Base-by-base conservation (phyloP, 2,113 vertebrate species). In the Pluvialis apricaria region DNA sequence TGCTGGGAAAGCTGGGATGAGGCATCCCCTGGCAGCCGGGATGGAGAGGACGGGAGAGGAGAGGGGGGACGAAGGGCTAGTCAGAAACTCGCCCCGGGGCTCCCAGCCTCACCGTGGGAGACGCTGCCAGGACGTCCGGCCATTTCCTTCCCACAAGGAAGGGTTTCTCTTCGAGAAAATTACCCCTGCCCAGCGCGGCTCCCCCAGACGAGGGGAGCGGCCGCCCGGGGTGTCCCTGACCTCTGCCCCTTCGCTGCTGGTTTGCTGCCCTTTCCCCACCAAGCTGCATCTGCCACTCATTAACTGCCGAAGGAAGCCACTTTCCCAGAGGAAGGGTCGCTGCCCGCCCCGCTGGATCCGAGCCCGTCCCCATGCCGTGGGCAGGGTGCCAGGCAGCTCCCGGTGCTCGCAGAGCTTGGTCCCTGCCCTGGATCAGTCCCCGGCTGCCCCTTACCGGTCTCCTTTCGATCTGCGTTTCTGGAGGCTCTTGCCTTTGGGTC, bases 401-500 rank as follows among this genome's bases (percentile, higher is more conserved):
- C 8, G 58, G 49, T 65, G 54, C 82, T 91, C 14, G 0, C 29
- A 2, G 79, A 28, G 79, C 54, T 76, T 9, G 1, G 64, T 5
- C 36, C 72, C 32, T 6, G 38, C 42, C 71, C 87, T 0, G 13
- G 29, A 12, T 51, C 17, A 25, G 28, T 10, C n/a, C 75, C 60
- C 2, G 0, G 15, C 5, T 1, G 3, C 60, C 42, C 95, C 95
- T 97, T 96, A 99, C 99, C 99, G 98, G 79, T 99, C 99, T 97
- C 99, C 99, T 96, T 99, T 99, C 2, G 99, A 98, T 24, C 99
- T 98, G 58, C 99, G 98, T 73, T 99, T 99, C 98, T 99, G 99
- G 71, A 99, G 96, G 86, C 98, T 99, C 97, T 99, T 99, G 82
- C 99, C 99, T 91, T 99, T 99, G 55, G 99, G 99, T 96, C 99